Percentiles rank a stretch among this genome's conserved stretches.
Evolutionary conservation across 2,888 invertebrate species (phyloP).

Genomic region (Philopedon plagiatum): DNA sequence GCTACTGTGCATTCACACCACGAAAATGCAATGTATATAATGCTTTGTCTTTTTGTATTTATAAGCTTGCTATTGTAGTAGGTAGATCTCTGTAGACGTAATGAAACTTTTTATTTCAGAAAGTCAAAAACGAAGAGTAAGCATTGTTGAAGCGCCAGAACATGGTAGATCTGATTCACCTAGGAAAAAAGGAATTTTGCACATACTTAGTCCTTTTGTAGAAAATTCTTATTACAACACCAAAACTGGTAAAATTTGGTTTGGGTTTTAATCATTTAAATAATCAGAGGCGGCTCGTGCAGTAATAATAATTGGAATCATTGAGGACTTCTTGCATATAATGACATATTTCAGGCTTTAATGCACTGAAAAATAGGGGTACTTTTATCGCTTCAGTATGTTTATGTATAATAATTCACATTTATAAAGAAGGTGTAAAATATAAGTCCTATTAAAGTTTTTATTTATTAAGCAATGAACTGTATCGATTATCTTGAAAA

Average conservation of each 20-base stretch:
- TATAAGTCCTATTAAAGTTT: too few species aligned
- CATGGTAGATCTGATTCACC: conserved; percentile 28
- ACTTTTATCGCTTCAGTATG: too few species aligned
- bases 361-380: too few species aligned
- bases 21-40: too few species aligned
- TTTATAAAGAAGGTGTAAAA: too few species aligned
- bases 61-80: not conserved
- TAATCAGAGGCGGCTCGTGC: conserved; percentile 5
- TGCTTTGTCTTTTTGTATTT: not conserved
- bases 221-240: conserved; percentile 35
- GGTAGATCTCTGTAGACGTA: not conserved
- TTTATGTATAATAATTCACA: too few species aligned
- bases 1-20: too few species aligned
- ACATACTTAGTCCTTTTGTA: conserved; percentile 38
- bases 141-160: conserved; percentile 35
- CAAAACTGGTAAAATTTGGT: conserved; percentile 32
- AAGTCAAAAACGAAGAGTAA: conserved; percentile 37
- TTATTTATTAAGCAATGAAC: too few species aligned
- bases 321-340: too few species aligned
- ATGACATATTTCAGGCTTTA: too few species aligned
- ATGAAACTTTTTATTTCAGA: conserved; percentile 31
- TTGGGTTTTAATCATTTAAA: not conserved
- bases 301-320: too few species aligned
- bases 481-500: too few species aligned
- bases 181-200: conserved; percentile 37